Conservation (phyloP, 2,797 vertebrate species). For the Tangara arthus region DNA sequence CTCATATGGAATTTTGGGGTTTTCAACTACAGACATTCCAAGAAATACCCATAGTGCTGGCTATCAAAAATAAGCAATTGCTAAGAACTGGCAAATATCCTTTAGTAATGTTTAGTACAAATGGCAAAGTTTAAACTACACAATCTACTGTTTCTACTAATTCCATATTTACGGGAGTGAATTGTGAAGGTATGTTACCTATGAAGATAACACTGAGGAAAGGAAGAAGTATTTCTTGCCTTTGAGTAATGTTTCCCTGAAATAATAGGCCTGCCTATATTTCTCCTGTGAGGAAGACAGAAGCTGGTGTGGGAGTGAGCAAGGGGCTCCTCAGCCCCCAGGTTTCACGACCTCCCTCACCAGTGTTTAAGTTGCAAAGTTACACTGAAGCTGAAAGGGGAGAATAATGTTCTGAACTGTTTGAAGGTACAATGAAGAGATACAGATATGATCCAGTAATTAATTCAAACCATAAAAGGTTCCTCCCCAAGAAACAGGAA, state of each 20-base stretch:
- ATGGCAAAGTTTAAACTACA: neutral
- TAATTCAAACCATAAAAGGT: neutral
- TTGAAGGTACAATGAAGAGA: fast-evolving
- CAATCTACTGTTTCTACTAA: neutral
- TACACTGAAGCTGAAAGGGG: neutral
- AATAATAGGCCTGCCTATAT: neutral
- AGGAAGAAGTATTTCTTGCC: neutral
- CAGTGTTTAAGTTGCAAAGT: neutral
- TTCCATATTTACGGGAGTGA: neutral
- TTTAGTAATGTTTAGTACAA: neutral
- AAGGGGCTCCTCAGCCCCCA: neutral
- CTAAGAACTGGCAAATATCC: neutral
- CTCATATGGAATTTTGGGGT: neutral
- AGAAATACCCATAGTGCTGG: neutral
- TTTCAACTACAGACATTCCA: neutral
- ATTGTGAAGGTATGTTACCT: neutral
- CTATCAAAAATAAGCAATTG: neutral
- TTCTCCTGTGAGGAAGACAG: neutral
- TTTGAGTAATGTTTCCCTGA: neutral
- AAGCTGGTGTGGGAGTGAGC: neutral
- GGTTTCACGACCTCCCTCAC: neutral
- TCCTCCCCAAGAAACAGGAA: neutral
- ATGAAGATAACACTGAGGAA: neutral
- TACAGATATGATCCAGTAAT: neutral
- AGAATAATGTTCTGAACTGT: neutral